Evolutionary conservation across 2,888 invertebrate species (phyloP), one percentile per base, ranked within the genome.

Genomic region (Erpobdella octoculata): DNA sequence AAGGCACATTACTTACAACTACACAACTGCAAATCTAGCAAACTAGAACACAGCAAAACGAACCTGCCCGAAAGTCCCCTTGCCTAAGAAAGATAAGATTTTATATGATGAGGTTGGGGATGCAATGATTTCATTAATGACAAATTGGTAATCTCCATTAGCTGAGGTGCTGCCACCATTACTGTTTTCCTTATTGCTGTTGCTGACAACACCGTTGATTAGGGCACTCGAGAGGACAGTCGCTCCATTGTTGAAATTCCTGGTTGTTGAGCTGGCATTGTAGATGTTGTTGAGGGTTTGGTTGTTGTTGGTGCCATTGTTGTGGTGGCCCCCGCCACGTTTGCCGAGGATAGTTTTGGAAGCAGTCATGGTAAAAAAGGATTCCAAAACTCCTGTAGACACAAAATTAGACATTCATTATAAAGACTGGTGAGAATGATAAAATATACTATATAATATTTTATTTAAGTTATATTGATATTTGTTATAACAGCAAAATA

Each of bases 51-150:
- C 6, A 21, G 31, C 31, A n/a, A n/a, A 31, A 81, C 96, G 95
- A 82, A 99, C 97, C 85, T 89, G 89, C 77, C 97, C 97, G 86
- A 98, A 98, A 78, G 97, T 98, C 80, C 98, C 98, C 79, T 98
- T 90, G 79, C 98, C 98, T 82, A 99, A 89, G 86, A 98, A 99
- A 87, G 98, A 97, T 84, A 97, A 87, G 81, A 97, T 96, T 88
- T 95, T 89, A 85, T 89, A 96, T 86, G 94, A 91, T 77, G 82
- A 82, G 15, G 71, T 71, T 81, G 92, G 92, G 79, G 96, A 96
- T n/a, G n/a, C 31, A 28, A 62, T 62, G 62, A 62, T 62, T 31
- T 62, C 62, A 33, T 31, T 62, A 31, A 31, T n/a, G 28, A 62
- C 62, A 15, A 31, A 62, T 31, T 62, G 62, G 18, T 62, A 33